Base-by-base conservation (phyloP, 2,797 vertebrate species). In the Clarias pachynema region DNA sequence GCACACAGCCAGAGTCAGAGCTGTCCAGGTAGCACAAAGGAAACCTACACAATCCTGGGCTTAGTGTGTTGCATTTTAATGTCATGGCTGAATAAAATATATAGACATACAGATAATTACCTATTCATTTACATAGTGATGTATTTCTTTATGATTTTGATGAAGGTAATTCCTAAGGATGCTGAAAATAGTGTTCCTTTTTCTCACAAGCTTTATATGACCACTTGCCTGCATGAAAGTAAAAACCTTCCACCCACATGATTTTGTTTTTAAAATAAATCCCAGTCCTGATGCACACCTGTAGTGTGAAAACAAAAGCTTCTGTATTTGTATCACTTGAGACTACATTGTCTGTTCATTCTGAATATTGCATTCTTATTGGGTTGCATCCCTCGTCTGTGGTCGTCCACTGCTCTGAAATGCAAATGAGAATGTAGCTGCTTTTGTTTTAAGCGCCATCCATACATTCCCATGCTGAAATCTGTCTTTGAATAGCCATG, bases 141-240 rank as follows among this genome's bases (percentile, higher is more conserved):
- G 29, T 9, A 68, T 34, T 34, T n/a, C 5, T 20, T 68, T 68
- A 1, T 34, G 3, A 44, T 44, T 15, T 16, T 14, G 24, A 6
- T 15, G 12, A 53, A 49, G 69, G 14, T 53, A 60, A 20, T 59
- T 22, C 57, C 24, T 16, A 53, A 15, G 5, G 26, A 12, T 57
- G 40, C n/a, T 74, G n/a, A 26, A 53, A 53, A 74, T 74, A 16
- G 9, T 73, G 14, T 24, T 24, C 7, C 72, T 16, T 53, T n/a
- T 22, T 15, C 24, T 14, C 24, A 22, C 34, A 24, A 12, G 20
- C 20, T 29, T 37, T 40, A 70, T 26, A 73, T 40, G 37, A 16
- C 70, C 70, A 14, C 86, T 84, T 85, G 89, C 87, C 88, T 69
- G 66, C 66, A 69, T 12, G 31, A 4, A 69, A 37, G 20, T 34